A percentile compares a stretch with the other conserved stretches of the same genome.
These are phyloP conservation scores for Lutjanus campechanus DNA, from an alignment of 2,797 vertebrate genomes.

Conservation along the genomic window DNA sequence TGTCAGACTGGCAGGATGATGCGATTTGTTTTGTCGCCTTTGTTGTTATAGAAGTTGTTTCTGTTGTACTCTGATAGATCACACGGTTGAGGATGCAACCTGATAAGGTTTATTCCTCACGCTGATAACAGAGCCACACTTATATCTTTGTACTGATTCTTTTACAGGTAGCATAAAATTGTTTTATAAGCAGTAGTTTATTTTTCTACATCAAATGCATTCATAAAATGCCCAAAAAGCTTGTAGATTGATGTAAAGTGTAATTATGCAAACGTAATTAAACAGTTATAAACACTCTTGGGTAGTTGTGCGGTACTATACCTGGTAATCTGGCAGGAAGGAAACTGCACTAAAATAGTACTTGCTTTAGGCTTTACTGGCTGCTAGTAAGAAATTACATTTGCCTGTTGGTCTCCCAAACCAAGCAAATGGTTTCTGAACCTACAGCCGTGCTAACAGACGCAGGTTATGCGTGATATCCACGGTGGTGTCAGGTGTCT, in stretches of 20 bases:
- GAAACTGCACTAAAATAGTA: too few relatives aligned
- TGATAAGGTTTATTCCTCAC: constrained; percentile 17
- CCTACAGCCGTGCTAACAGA: constrained; percentile 1
- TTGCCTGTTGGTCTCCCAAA: not conserved
- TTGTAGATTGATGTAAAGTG: not conserved
- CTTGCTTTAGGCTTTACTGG: too few relatives aligned
- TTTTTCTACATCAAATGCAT: not conserved
- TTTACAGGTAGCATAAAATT: not conserved
- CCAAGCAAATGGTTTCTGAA: not conserved
- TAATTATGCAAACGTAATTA: too few relatives aligned
- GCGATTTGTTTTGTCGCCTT: not conserved
- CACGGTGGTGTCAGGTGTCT: constrained; percentile 46
- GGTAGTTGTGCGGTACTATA: too few relatives aligned
- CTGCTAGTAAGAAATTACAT: too few relatives aligned
- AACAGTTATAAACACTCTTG: not conserved
- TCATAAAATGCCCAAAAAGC: not conserved
- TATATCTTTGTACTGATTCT: not conserved
- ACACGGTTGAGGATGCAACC: not conserved
- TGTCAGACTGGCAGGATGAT: not conserved
- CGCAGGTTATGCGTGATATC: constrained; percentile 10
- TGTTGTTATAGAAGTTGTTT: constrained; percentile 13
- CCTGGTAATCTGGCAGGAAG: too few relatives aligned
- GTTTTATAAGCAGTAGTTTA: not conserved
- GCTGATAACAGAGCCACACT: not conserved
- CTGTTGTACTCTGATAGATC: not conserved